Conservation (phyloP, 2,888 invertebrate species). For the Lepetodrilus schrolli region DNA sequence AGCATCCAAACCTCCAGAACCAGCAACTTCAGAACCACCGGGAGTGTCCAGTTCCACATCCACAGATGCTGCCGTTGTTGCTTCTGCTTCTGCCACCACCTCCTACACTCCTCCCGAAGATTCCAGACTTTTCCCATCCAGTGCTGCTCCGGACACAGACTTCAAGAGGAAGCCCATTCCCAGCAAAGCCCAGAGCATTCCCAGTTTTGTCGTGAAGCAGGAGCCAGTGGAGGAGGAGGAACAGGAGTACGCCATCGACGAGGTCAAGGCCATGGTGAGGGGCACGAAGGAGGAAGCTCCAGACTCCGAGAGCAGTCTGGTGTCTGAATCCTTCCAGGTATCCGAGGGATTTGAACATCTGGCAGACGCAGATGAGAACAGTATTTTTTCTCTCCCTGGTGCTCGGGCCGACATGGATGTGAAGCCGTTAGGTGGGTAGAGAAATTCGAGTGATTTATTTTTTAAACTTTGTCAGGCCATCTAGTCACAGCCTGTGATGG, state of each 20-base stretch:
- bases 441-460: background rate
- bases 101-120: constrained; percentile 12
- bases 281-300: background rate
- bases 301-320: constrained; percentile 13
- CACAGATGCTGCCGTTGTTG: background rate
- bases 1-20: constrained; percentile 10
- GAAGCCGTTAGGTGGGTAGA: background rate
- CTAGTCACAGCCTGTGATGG: too few relatives aligned
- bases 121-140: background rate
- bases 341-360: background rate
- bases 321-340: constrained; percentile 1
- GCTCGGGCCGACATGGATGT: background rate
- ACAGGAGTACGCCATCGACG: too few relatives aligned
- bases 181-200: too few relatives aligned
- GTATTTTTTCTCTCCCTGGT: constrained; percentile 49
- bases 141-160: background rate
- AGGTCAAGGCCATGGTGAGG: background rate
- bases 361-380: constrained; percentile 46
- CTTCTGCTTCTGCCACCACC: too few relatives aligned
- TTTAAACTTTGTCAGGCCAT: too few relatives aligned
- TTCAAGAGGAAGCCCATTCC: background rate
- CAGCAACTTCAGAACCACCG: constrained; percentile 29
- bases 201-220: background rate
- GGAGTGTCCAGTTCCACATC: background rate
- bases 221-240: background rate